phyloP scores from a whole-genome alignment of 2,113 vertebrate genomes.

The Clupea harengus region DNA sequence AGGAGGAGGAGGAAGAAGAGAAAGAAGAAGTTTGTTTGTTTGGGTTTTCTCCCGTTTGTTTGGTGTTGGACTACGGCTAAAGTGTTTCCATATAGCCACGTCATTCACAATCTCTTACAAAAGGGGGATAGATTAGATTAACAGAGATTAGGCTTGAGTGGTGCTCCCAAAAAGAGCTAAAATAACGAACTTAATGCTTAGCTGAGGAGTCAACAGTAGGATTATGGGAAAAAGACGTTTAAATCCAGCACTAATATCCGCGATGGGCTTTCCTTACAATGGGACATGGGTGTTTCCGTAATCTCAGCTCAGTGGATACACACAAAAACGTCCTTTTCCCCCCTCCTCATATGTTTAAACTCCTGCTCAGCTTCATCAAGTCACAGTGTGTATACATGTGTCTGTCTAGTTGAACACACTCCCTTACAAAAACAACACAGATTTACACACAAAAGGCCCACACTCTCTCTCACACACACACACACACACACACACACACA shows the following conservation, averaged over 20 bases:
- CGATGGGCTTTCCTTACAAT: constrained; percentile 51
- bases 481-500: background rate
- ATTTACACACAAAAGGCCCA: background rate
- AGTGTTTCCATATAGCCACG: constrained; percentile 65
- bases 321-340: background rate
- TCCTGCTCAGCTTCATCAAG: background rate
- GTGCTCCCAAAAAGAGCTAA: constrained; percentile 67
- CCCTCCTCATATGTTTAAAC: background rate
- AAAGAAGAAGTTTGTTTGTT: background rate
- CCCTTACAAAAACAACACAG: background rate
- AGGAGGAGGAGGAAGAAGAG: background rate
- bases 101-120: constrained; percentile 65
- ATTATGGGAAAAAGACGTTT: constrained; percentile 59
- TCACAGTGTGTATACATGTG: background rate
- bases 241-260: constrained; percentile 63
- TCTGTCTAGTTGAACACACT: background rate
- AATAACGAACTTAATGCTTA: constrained; percentile 67
- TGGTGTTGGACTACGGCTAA: constrained; percentile 63
- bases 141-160: constrained; percentile 69
- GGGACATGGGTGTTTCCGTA: background rate
- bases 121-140: constrained; percentile 71
- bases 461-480: background rate
- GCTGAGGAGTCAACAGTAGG: constrained; percentile 66
- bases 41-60: constrained; percentile 50
- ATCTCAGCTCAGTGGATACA: background rate